Percentiles rank a stretch among this genome's conserved stretches.
phyloP scores from a whole-genome alignment of 2,797 vertebrate genomes.

The Sebastes minor region DNA sequence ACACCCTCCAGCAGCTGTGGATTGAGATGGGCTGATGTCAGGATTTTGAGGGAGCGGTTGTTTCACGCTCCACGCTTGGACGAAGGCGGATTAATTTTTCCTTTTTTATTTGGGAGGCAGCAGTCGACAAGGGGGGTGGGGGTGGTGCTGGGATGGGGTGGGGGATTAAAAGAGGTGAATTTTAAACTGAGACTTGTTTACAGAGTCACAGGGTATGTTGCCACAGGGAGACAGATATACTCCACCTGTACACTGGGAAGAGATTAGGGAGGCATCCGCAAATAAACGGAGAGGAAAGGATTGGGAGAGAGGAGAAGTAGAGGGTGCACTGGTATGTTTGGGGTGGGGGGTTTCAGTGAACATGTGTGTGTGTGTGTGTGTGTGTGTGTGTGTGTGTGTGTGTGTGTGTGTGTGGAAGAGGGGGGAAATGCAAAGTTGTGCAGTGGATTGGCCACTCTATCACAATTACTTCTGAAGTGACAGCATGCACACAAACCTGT shows the following conservation, averaged over 20 bases:
- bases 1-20: conserved; percentile 62
- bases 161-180: conserved; percentile 76
- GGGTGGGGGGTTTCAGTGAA: neutral
- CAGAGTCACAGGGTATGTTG: conserved; percentile 67
- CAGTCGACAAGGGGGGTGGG: conserved; percentile 31
- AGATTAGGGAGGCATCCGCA: conserved; percentile 66
- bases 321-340: conserved; percentile 33
- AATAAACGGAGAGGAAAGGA: conserved; percentile 36
- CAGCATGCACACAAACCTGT: conserved; percentile 39
- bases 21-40: conserved; percentile 76
- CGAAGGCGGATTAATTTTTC: conserved; percentile 70
- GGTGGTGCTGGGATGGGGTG: neutral
- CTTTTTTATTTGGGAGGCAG: conserved; percentile 36
- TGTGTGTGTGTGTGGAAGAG: neutral
- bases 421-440: conserved; percentile 11
- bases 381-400: neutral
- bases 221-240: conserved; percentile 68
- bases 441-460: conserved; percentile 34
- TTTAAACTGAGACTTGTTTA: conserved; percentile 78
- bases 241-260: conserved; percentile 64
- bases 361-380: neutral
- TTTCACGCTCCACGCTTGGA: conserved; percentile 60
- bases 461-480: conserved; percentile 54
- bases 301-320: conserved; percentile 18
- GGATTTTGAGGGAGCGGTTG: conserved; percentile 59